Conservation (phyloP, 1,140 invertebrate species). For the Orussus abietinus region DNA sequence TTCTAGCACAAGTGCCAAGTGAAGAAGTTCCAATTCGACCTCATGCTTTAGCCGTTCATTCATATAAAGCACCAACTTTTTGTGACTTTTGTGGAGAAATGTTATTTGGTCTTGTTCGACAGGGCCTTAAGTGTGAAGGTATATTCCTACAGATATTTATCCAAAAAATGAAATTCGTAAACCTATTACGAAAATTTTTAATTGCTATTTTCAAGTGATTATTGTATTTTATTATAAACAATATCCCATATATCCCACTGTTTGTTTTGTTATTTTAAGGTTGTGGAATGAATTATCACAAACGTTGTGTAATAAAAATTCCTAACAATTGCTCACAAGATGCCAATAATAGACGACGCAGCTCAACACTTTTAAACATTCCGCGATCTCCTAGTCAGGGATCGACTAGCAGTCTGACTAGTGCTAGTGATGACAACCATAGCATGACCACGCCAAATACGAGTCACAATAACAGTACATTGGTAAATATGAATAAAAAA, state of each 20-base stretch:
- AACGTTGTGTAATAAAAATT: constrained; percentile 96
- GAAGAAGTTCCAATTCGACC: constrained; percentile 78
- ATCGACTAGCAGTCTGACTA: constrained; percentile 52
- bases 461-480: constrained; percentile 47
- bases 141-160: constrained; percentile 28
- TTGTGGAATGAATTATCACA: constrained; percentile 97
- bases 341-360: constrained; percentile 52
- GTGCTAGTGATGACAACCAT: constrained; percentile 50
- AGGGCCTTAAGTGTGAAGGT: constrained; percentile 99
- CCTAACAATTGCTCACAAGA: constrained; percentile 89
- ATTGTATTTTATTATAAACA: not conserved
- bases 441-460: constrained; percentile 44
- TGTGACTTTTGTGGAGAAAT: constrained; percentile 99
- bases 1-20: constrained; percentile 65
- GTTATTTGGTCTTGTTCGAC: constrained; percentile 95
- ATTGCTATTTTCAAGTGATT: constrained; percentile 2
- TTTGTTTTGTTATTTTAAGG: constrained; percentile 57
- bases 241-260: not conserved
- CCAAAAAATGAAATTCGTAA: constrained; percentile 1
- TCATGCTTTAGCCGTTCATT: constrained; percentile 90
- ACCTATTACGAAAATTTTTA: not conserved
- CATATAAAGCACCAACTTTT: constrained; percentile 98
- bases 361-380: constrained; percentile 59
- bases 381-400: constrained; percentile 67
- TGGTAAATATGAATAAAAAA: constrained; percentile 28